phyloP scores from a whole-genome alignment of 1,140 invertebrate species.

The Trissolcus basalis region DNA sequence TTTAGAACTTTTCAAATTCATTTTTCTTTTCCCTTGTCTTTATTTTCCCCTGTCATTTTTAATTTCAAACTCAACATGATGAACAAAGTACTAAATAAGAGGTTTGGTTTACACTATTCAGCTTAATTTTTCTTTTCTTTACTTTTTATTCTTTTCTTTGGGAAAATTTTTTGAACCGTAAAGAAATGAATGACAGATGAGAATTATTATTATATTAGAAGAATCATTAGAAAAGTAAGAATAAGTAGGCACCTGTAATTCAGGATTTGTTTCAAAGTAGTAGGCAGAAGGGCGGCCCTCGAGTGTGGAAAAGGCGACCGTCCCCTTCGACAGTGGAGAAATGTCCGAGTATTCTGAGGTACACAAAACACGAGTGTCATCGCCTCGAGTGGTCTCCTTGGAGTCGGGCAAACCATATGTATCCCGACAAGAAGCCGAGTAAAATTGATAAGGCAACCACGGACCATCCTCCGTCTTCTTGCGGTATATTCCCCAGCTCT shows the following conservation, averaged over 20 bases:
- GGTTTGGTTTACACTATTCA: too few relatives aligned
- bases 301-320: conserved; percentile 95
- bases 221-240: too few relatives aligned
- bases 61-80: too few relatives aligned
- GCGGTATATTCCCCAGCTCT: conserved; percentile 98
- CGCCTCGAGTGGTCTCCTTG: conserved; percentile 81
- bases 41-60: too few relatives aligned
- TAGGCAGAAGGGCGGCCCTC: conserved; percentile 95
- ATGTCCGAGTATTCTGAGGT: conserved; percentile 98
- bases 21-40: too few relatives aligned
- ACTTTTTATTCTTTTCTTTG: too few relatives aligned
- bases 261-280: conserved; percentile 90
- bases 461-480: conserved; percentile 84
- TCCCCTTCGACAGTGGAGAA: conserved; percentile 95
- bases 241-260: conserved; percentile 84
- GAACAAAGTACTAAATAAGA: too few relatives aligned
- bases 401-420: conserved; percentile 91
- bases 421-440: conserved; percentile 92
- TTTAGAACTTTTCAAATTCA: too few relatives aligned
- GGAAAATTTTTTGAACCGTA: too few relatives aligned
- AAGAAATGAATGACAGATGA: too few relatives aligned
- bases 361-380: conserved; percentile 91
- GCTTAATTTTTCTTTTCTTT: too few relatives aligned
- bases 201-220: conserved; percentile 2
- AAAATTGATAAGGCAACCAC: conserved; percentile 98